Evolutionary conservation across 2,113 vertebrate species (phyloP).

Genomic region (Oxygymnocypris stewartii): DNA sequence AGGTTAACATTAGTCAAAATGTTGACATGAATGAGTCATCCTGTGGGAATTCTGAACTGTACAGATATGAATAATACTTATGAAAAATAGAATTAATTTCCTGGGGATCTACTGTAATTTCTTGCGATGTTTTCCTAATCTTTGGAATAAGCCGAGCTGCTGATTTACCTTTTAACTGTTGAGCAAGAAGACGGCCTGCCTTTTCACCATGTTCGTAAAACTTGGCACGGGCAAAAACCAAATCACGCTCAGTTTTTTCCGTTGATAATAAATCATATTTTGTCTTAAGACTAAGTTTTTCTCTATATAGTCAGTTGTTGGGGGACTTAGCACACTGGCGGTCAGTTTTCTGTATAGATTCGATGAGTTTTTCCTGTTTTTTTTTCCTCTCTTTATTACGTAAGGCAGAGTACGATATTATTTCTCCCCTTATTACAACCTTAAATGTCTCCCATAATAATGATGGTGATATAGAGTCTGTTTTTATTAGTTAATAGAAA

Average conservation of each 20-base stretch:
- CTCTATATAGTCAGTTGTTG: neutral
- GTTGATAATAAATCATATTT: neutral
- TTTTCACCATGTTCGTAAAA: neutral
- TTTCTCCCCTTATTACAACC: too few species aligned
- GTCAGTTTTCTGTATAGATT: too few species aligned
- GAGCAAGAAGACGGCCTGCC: neutral
- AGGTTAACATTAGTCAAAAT: too few species aligned
- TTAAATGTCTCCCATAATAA: too few species aligned
- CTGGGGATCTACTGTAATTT: neutral
- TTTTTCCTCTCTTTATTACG: too few species aligned
- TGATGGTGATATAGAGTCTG: too few species aligned
- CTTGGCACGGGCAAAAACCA: neutral
- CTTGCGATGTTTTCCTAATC: neutral
- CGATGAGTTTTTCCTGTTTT: too few species aligned
- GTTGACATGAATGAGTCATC: too few species aligned
- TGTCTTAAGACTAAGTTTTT: constrained; percentile 5
- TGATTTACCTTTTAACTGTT: neutral
- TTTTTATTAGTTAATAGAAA: too few species aligned
- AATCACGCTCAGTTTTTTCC: neutral
- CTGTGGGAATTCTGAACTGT: neutral
- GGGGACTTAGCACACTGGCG: neutral
- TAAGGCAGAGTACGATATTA: too few species aligned
- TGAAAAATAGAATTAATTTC: neutral
- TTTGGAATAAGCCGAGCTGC: neutral
- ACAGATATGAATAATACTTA: neutral